Evolutionary conservation across 2,888 invertebrate genomes (phyloP).

Genomic region (Caenorhabditis sp.): DNA sequence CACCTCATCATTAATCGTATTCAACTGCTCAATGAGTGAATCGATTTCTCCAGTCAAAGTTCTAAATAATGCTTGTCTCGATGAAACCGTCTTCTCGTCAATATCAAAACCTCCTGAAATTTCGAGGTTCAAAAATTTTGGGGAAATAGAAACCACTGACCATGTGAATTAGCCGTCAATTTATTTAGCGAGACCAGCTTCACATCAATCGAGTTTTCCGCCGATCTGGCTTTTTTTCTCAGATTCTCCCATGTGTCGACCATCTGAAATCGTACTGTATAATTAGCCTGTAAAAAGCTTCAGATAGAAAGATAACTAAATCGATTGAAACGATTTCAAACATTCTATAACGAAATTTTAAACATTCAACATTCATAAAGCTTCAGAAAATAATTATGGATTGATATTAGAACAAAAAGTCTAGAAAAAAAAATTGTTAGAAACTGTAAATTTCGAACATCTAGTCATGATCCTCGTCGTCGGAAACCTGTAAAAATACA

Average conservation of each 20-base stretch:
- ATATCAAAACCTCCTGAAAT: slow-evolving; percentile 36
- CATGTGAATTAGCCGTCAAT: slow-evolving; percentile 73
- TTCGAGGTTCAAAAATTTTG: too few species aligned
- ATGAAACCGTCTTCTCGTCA: slow-evolving; percentile 75
- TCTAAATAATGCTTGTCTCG: slow-evolving; percentile 81
- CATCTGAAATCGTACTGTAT: too few species aligned
- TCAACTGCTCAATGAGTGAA: slow-evolving; percentile 84
- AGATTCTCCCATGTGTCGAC: slow-evolving; percentile 77
- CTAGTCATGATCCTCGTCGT: neutral
- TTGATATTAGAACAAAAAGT: too few species aligned
- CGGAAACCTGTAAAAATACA: neutral
- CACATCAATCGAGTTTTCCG: slow-evolving; percentile 95
- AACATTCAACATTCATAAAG: too few species aligned
- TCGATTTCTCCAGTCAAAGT: slow-evolving; percentile 91
- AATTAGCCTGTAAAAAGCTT: too few species aligned
- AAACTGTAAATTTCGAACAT: too few species aligned
- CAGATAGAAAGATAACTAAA: too few species aligned
- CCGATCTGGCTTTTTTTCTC: slow-evolving; percentile 87
- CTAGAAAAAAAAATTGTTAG: neutral
- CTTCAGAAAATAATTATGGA: too few species aligned
- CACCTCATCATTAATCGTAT: slow-evolving; percentile 77
- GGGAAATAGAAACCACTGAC: too few species aligned
- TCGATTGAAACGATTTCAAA: too few species aligned
- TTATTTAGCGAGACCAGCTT: slow-evolving; percentile 95
- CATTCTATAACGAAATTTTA: too few species aligned